Conservation (phyloP, 2,113 vertebrate species). For the Caloenas nicobarica region DNA sequence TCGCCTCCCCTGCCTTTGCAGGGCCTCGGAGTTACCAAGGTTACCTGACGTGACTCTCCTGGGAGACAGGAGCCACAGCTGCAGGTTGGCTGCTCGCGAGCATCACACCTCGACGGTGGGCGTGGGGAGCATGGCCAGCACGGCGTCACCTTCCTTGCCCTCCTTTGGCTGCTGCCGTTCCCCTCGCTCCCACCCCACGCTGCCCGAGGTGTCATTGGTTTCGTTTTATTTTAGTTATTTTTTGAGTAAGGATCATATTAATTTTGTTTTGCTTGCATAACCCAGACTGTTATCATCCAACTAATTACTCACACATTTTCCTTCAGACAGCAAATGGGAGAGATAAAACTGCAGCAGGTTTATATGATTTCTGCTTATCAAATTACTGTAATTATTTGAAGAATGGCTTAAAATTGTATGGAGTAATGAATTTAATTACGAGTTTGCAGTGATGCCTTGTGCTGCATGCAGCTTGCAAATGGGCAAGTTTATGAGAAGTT, state of each 20-base stretch:
- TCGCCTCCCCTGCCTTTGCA: not conserved
- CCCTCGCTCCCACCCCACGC: not conserved
- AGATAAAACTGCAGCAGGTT: conserved; percentile 73
- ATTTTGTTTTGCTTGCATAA: conserved; percentile 73
- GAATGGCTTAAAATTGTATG: conserved; percentile 71
- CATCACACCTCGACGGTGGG: not conserved
- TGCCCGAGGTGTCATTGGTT: not conserved
- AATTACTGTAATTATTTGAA: conserved; percentile 75
- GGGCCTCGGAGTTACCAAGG: conserved; percentile 61
- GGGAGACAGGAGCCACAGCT: conserved; percentile 13
- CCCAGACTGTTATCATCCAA: conserved; percentile 59
- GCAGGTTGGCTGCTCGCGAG: not conserved
- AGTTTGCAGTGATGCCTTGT: conserved; percentile 59
- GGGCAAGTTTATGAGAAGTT: conserved; percentile 12
- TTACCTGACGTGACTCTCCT: conserved; percentile 58
- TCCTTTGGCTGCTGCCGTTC: not conserved
- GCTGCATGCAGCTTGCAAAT: conserved; percentile 38
- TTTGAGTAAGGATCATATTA: conserved; percentile 57
- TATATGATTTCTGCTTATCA: conserved; percentile 72
- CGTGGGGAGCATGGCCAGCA: not conserved
- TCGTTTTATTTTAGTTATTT: not conserved
- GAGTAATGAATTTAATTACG: conserved; percentile 73
- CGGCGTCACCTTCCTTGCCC: accelerated
- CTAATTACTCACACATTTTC: conserved; percentile 70
- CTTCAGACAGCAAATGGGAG: conserved; percentile 69